Percentiles rank a stretch among this genome's conserved stretches.
Evolutionary conservation across 1,140 invertebrate genomes (phyloP).

Genomic region (Colletes latitarsis): DNA sequence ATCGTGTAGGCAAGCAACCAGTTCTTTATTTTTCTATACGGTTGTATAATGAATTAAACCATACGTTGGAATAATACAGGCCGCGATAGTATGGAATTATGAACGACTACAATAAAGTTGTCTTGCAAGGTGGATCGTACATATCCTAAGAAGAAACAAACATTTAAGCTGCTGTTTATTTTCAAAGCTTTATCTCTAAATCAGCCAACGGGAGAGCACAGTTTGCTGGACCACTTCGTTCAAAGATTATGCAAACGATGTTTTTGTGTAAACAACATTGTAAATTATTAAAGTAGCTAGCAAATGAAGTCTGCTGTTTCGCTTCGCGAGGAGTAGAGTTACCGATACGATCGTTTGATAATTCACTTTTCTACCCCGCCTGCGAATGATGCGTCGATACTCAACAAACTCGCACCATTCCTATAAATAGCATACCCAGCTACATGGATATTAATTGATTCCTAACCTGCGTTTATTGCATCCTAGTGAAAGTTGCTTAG

Average conservation of each 20-base stretch:
- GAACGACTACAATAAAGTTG: not conserved
- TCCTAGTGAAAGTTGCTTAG: not conserved
- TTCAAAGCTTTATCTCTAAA: conserved; percentile 13
- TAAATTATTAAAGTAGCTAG: not conserved
- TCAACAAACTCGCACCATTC: not conserved
- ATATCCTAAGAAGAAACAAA: conserved; percentile 18
- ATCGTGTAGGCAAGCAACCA: too few relatives aligned
- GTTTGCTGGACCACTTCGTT: not conserved
- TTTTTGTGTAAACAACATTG: not conserved
- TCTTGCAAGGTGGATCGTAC: conserved; percentile 5
- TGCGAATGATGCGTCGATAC: not conserved
- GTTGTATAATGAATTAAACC: too few relatives aligned
- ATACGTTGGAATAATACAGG: too few relatives aligned
- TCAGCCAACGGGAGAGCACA: not conserved
- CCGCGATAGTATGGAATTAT: conserved; percentile 8
- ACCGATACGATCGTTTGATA: not conserved
- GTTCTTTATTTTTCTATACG: too few relatives aligned
- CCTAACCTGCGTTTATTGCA: not conserved
- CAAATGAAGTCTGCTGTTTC: not conserved
- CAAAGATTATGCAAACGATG: conserved; percentile 12
- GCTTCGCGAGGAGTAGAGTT: not conserved
- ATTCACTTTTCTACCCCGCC: not conserved
- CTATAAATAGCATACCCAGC: not conserved
- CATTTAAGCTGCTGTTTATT: conserved; percentile 25
- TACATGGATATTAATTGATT: conserved; percentile 2